Evolutionary conservation across 2,888 invertebrate species (phyloP).

Genomic region (Drosophila robusta): DNA sequence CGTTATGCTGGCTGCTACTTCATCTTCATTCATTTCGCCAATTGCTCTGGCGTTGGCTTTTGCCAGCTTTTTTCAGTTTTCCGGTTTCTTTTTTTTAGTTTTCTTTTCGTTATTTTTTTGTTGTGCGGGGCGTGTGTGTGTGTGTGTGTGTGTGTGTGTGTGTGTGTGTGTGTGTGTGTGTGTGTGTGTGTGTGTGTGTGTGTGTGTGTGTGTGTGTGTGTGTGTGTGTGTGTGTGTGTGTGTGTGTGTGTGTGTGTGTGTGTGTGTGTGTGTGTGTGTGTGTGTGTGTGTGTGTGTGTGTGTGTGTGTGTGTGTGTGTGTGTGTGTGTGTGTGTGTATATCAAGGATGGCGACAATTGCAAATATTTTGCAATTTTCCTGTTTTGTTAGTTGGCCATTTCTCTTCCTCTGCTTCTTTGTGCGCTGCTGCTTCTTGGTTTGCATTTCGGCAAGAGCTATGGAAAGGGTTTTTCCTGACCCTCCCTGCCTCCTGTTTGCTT

Average conservation of each 20-base stretch:
- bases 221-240: conserved; percentile 8
- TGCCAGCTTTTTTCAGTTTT: conserved; percentile 14
- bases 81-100: neutral
- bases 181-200: conserved; percentile 6
- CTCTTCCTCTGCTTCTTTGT: conserved; percentile 11
- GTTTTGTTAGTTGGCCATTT: conserved; percentile 51
- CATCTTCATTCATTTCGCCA: conserved; percentile 78
- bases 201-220: conserved; percentile 6
- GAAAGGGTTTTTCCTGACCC: conserved; percentile 7
- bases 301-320: neutral
- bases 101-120: conserved; percentile 4
- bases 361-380: conserved; percentile 74
- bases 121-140: neutral
- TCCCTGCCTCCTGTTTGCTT: conserved; percentile 36
- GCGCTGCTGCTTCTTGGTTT: conserved; percentile 22
- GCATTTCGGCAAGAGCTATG: conserved; percentile 22
- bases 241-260: neutral
- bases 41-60: conserved; percentile 47
- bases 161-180: conserved; percentile 6
- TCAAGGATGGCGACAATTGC: conserved; percentile 66
- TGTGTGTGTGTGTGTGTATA: conserved; percentile 1
- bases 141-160: conserved; percentile 13
- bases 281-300: neutral
- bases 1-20: conserved; percentile 51
- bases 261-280: neutral